Evolutionary conservation across 2,888 invertebrate species (phyloP).

Genomic region (Protonemura montana): DNA sequence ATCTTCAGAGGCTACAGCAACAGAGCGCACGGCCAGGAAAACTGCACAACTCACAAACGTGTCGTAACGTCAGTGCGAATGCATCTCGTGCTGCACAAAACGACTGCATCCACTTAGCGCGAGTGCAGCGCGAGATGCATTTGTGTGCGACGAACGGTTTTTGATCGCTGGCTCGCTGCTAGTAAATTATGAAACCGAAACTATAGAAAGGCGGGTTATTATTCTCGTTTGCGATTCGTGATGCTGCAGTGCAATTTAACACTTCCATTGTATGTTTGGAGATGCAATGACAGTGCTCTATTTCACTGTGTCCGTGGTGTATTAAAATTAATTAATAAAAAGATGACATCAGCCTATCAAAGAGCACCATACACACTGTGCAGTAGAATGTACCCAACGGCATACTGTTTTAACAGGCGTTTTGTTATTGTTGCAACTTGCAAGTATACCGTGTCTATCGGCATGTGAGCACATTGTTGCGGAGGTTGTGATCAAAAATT

Average conservation of each 20-base stretch:
- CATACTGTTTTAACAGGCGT: too few relatives aligned
- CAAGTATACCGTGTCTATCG: too few relatives aligned
- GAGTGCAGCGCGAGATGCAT: not conserved
- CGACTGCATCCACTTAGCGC: not conserved
- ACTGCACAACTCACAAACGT: too few relatives aligned
- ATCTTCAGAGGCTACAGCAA: too few relatives aligned
- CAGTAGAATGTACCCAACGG: not conserved
- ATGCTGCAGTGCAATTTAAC: not conserved
- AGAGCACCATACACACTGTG: not conserved
- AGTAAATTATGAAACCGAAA: not conserved
- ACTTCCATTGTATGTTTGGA: not conserved
- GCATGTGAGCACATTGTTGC: too few relatives aligned
- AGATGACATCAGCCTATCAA: conserved; percentile 7
- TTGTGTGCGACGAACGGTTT: not conserved
- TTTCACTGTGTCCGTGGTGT: not conserved
- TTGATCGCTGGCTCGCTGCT: not conserved
- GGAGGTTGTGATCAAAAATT: not conserved
- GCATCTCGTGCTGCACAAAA: not conserved
- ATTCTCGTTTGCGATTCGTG: not conserved
- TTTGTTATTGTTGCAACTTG: too few relatives aligned
- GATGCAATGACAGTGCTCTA: not conserved
- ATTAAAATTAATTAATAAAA: conserved; percentile 2
- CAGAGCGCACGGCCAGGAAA: too few relatives aligned
- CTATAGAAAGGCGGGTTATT: not conserved
- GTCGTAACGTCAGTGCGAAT: too few relatives aligned